phyloP scores from a whole-genome alignment of 2,888 invertebrate genomes.

The Flexamia atlantica region DNA sequence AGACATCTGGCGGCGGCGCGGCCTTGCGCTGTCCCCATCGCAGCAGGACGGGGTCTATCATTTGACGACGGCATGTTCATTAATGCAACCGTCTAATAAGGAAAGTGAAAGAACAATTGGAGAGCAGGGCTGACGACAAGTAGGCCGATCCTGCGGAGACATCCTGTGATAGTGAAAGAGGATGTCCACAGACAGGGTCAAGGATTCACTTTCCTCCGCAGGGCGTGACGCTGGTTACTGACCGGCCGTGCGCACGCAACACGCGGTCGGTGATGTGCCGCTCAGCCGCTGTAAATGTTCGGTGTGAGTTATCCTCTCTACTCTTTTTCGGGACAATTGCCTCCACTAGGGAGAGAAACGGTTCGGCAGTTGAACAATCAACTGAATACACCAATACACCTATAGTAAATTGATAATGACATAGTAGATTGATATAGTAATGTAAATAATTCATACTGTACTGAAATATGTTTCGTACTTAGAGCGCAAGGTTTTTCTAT shows the following conservation, averaged over 20 bases:
- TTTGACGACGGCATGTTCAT: conserved; percentile 19
- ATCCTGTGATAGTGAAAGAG: conserved; percentile 16
- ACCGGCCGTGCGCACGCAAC: background rate
- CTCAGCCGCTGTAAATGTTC: too few relatives aligned
- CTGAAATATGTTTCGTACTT: too few relatives aligned
- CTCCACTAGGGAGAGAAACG: too few relatives aligned
- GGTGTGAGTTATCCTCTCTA: too few relatives aligned
- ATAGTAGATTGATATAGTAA: too few relatives aligned
- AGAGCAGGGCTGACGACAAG: conserved; percentile 40
- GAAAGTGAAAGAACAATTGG: conserved; percentile 59
- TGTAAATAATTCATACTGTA: too few relatives aligned
- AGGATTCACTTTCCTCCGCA: conserved; percentile 29
- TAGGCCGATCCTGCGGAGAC: conserved; percentile 43
- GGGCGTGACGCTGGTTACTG: conserved; percentile 24
- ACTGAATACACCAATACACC: too few relatives aligned
- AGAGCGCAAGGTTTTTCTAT: too few relatives aligned
- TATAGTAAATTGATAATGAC: too few relatives aligned
- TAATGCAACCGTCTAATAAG: conserved; percentile 56
- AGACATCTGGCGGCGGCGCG: background rate
- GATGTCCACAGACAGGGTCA: conserved; percentile 28
- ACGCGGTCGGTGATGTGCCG: too few relatives aligned
- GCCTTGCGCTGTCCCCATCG: background rate
- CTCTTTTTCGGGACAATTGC: too few relatives aligned
- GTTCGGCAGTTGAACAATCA: too few relatives aligned
- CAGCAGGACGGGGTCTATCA: conserved; percentile 2